Evolutionary conservation across 2,113 vertebrate species (phyloP).

Genomic region (Dermatemys mawii): DNA sequence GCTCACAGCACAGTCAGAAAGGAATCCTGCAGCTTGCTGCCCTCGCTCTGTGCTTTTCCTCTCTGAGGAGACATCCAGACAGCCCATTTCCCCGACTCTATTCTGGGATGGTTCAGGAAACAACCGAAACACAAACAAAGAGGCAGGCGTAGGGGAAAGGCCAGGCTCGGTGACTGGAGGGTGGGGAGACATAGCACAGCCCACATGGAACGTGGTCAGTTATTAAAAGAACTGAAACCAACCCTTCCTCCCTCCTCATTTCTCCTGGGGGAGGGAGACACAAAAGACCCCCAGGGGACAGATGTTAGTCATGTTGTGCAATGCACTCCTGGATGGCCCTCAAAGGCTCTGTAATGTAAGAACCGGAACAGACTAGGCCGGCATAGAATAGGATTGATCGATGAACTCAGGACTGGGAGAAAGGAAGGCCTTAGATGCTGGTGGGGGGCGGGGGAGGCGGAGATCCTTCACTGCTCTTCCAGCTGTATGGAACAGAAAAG

Average conservation of each 20-base stretch:
- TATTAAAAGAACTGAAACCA: background rate
- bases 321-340: background rate
- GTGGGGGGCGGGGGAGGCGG: too few species aligned
- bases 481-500: background rate
- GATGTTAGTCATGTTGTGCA: background rate
- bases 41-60: background rate
- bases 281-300: background rate
- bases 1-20: background rate
- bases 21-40: background rate
- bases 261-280: background rate
- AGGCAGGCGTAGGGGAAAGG: background rate
- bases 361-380: too few species aligned
- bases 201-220: background rate
- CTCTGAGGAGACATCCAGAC: background rate
- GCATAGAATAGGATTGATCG: background rate
- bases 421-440: background rate
- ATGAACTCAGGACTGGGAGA: background rate
- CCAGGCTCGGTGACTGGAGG: too few species aligned
- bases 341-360: background rate
- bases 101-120: background rate
- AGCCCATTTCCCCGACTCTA: background rate
- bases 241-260: background rate
- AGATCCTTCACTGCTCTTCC: background rate
- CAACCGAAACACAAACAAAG: background rate
- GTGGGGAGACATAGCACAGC: background rate